These are phyloP conservation scores for Sphaerophoria taeniata DNA, from an alignment of 2,888 invertebrate genomes.

Conservation along the genomic window DNA sequence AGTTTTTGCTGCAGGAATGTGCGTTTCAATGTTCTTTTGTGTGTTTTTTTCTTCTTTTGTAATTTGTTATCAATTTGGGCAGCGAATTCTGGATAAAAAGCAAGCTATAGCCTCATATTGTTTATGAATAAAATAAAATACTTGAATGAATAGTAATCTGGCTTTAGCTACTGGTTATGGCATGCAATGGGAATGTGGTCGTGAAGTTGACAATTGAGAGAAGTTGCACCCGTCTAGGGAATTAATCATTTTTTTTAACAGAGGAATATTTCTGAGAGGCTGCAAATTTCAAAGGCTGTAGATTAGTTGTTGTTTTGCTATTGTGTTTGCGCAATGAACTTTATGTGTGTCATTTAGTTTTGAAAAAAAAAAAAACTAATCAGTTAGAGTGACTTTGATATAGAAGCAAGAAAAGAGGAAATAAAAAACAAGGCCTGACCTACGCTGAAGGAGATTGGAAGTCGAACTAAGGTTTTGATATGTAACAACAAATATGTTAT, in stretches of 20 bases:
- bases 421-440: neutral
- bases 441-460: neutral
- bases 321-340: conserved; percentile 26
- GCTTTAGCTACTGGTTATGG: neutral
- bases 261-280: conserved; percentile 3
- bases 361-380: neutral
- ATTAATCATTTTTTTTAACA: conserved; percentile 50
- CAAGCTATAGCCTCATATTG: conserved; percentile 25
- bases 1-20: conserved; percentile 36
- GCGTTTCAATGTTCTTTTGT: conserved; percentile 31
- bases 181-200: neutral
- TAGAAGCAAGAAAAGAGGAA: neutral
- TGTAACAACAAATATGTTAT: neutral
- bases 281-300: conserved; percentile 13
- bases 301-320: conserved; percentile 8
- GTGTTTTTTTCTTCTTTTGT: conserved; percentile 35
- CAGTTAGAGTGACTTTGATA: neutral
- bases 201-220: conserved; percentile 45
- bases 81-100: conserved; percentile 18
- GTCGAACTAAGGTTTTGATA: neutral
- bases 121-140: conserved; percentile 48
- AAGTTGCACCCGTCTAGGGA: conserved; percentile 46
- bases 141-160: neutral
- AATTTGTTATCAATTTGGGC: conserved; percentile 69
- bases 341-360: conserved; percentile 16